Conservation (phyloP, 1,140 invertebrate genomes). For the Ips typographus region DNA sequence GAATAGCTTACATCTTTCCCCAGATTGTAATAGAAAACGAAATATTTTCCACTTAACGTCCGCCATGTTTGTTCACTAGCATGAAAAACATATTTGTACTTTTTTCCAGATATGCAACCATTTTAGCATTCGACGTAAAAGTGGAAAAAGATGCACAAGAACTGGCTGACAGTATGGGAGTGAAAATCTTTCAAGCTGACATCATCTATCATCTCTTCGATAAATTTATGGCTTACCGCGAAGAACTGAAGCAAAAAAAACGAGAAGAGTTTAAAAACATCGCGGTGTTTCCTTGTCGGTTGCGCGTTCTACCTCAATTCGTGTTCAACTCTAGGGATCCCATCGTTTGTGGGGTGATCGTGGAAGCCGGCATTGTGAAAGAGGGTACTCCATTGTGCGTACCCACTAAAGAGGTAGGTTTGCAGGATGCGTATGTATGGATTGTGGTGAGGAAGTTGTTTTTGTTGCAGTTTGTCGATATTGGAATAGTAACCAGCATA, state of each 20-base stretch:
- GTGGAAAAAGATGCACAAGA: constrained; percentile 97
- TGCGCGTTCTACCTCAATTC: constrained; percentile 78
- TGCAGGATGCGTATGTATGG: neutral
- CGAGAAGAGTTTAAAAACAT: constrained; percentile 94
- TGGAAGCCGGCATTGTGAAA: constrained; percentile 94
- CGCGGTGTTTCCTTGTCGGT: constrained; percentile 97
- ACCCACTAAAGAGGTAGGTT: constrained; percentile 85
- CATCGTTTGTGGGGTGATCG: constrained; percentile 93
- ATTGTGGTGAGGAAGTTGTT: neutral
- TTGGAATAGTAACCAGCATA: constrained; percentile 94
- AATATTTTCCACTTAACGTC: too few species aligned
- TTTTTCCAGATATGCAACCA: constrained; percentile 82
- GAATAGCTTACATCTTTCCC: too few species aligned
- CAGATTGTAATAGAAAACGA: too few species aligned
- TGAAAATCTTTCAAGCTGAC: constrained; percentile 98
- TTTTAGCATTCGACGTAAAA: constrained; percentile 99
- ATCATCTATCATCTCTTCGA: constrained; percentile 99
- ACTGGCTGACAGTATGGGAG: constrained; percentile 89
- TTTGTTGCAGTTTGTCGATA: constrained; percentile 79
- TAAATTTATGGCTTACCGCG: constrained; percentile 92
- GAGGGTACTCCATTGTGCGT: constrained; percentile 97
- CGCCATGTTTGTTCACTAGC: too few species aligned
- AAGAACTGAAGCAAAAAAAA: constrained; percentile 91
- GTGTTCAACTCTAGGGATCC: constrained; percentile 98
- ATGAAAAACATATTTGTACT: too few species aligned